Evolutionary conservation across 2,113 vertebrate genomes (phyloP).

Genomic region (Agapornis roseicollis): DNA sequence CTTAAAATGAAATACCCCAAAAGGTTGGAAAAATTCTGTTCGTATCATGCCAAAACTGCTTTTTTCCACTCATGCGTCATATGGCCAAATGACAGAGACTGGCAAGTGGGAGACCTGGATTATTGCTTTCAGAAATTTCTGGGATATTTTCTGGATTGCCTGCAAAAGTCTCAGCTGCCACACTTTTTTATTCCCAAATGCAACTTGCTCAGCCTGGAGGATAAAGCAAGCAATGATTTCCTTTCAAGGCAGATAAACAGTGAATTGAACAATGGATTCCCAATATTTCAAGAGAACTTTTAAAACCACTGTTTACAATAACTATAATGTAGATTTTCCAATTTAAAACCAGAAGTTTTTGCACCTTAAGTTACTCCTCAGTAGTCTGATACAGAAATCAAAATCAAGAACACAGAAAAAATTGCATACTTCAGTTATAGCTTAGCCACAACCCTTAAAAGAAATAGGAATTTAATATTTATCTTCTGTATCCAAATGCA

Average conservation of each 20-base stretch:
- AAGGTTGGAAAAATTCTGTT: slow-evolving; percentile 77
- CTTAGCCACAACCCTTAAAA: not conserved
- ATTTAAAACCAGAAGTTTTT: not conserved
- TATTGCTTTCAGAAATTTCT: slow-evolving; percentile 76
- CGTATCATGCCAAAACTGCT: slow-evolving; percentile 84
- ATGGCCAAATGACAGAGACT: slow-evolving; percentile 70
- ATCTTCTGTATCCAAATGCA: not conserved
- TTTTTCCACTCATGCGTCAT: slow-evolving; percentile 76
- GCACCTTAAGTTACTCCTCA: not conserved
- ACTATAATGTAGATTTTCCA: not conserved
- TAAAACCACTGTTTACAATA: not conserved
- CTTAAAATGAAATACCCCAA: slow-evolving; percentile 73
- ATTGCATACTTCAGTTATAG: not conserved
- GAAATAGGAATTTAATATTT: not conserved
- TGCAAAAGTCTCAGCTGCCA: slow-evolving; percentile 51
- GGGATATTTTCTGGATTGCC: slow-evolving; percentile 67
- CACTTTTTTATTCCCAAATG: slow-evolving; percentile 86
- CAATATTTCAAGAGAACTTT: slow-evolving; percentile 58
- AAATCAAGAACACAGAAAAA: not conserved
- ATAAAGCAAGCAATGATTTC: not conserved
- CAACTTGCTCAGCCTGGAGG: slow-evolving; percentile 74
- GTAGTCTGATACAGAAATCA: not conserved
- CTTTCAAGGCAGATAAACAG: slow-evolving; percentile 66
- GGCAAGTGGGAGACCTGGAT: slow-evolving; percentile 57
- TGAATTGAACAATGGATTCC: slow-evolving; percentile 73